phyloP scores from a whole-genome alignment of 2,888 invertebrate genomes.

The Patella depressa region DNA sequence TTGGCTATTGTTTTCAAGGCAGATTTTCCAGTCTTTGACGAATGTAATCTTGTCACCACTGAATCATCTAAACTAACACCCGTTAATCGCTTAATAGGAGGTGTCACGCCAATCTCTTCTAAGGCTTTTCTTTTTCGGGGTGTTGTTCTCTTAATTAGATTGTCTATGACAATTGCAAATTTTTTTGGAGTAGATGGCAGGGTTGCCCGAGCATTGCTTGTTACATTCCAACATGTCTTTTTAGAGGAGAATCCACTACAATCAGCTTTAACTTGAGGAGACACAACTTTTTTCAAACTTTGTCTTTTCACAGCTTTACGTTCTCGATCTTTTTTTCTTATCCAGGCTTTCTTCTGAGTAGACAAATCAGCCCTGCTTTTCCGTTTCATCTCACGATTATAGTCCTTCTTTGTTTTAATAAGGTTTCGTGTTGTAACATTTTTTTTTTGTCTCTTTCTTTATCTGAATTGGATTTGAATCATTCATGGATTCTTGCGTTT shows the following conservation, averaged over 20 bases:
- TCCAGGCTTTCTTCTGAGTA: conserved; percentile 31
- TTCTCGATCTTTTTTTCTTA: conserved; percentile 35
- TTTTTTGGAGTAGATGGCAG: too few relatives aligned
- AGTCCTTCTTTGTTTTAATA: conserved; percentile 27
- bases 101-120: too few relatives aligned
- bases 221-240: too few relatives aligned
- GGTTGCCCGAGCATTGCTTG: too few relatives aligned
- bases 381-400: conserved; percentile 29
- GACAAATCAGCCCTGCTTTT: conserved; percentile 24
- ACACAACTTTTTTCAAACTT: background rate
- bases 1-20: too few relatives aligned
- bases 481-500: conserved; percentile 18
- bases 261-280: too few relatives aligned
- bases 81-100: background rate
- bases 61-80: background rate
- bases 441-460: background rate
- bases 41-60: conserved; percentile 13
- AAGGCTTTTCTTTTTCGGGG: conserved; percentile 27
- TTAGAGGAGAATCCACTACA: too few relatives aligned
- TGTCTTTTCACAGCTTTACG: conserved; percentile 26
- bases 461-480: conserved; percentile 17
- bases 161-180: too few relatives aligned
- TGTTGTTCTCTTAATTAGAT: conserved; percentile 14
- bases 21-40: background rate
- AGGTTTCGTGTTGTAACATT: conserved; percentile 23